A percentile compares a stretch with the other conserved stretches of the same genome.
phyloP scores from a whole-genome alignment of 2,113 vertebrate species.

The Carassius gibelio region DNA sequence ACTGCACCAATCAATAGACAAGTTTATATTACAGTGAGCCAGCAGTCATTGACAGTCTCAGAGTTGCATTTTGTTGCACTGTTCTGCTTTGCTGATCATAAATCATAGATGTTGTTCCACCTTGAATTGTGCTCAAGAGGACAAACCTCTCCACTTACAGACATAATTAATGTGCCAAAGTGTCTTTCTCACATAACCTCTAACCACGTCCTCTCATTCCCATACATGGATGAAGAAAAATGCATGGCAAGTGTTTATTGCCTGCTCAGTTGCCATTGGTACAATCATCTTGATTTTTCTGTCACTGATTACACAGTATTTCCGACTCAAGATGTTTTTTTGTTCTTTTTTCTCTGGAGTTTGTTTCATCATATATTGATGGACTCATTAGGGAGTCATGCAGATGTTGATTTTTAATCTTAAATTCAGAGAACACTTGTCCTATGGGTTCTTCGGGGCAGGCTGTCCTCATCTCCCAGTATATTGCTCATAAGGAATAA shows the following conservation, averaged over 20 bases:
- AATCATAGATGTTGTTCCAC: conserved; percentile 42
- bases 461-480: neutral
- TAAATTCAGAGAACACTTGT: neutral
- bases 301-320: neutral
- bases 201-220: conserved; percentile 24
- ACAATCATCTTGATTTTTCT: neutral
- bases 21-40: neutral
- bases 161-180: conserved; percentile 47
- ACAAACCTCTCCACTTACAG: conserved; percentile 24
- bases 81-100: conserved; percentile 9
- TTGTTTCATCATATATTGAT: conserved; percentile 8
- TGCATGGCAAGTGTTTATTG: neutral
- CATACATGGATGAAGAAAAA: neutral
- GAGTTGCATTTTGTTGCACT: neutral
- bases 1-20: neutral
- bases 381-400: neutral
- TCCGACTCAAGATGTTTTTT: neutral
- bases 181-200: conserved; percentile 25
- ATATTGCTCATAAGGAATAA: conserved; percentile 6
- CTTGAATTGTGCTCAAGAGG: conserved; percentile 47
- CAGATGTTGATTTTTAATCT: neutral
- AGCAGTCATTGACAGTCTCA: conserved; percentile 3
- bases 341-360: neutral
- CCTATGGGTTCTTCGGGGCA: neutral
- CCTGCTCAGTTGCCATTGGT: neutral